These are phyloP conservation scores for Mythimna impura DNA, from an alignment of 2,888 invertebrate genomes.

Conservation along the genomic window DNA sequence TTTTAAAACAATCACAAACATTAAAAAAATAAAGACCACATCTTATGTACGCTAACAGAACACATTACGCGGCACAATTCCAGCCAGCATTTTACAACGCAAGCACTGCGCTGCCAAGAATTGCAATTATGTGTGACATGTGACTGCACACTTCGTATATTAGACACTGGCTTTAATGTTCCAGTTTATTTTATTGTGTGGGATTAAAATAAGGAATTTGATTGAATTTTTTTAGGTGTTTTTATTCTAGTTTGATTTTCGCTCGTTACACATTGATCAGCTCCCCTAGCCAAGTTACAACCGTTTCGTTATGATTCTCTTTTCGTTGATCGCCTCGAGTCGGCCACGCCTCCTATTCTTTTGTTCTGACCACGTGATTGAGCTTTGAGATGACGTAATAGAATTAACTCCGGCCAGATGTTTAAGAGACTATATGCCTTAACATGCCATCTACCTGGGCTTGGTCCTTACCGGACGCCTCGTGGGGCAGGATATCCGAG, in stretches of 20 bases:
- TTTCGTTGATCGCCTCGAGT: no score
- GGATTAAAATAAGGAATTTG: slow-evolving; percentile 3
- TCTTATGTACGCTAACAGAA: slow-evolving; percentile 34
- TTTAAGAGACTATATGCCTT: no score
- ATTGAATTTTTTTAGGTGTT: background rate
- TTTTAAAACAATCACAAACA: background rate
- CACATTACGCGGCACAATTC: slow-evolving; percentile 40
- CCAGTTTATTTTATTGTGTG: slow-evolving; percentile 32
- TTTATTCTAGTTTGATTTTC: background rate
- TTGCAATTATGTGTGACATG: slow-evolving; percentile 62
- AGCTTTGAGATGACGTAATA: no score
- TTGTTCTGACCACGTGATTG: no score
- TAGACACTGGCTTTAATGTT: slow-evolving; percentile 35
- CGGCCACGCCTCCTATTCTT: no score
- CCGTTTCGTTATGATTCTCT: no score
- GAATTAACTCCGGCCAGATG: no score
- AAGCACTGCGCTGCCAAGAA: slow-evolving; percentile 57
- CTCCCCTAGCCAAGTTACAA: no score
- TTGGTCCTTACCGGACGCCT: no score
- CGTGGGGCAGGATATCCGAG: no score
- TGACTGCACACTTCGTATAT: slow-evolving; percentile 51
- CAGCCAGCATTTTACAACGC: slow-evolving; percentile 52
- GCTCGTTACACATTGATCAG: no score
- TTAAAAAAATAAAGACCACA: slow-evolving; percentile 19
- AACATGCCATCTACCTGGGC: no score